Percentiles rank a stretch among this genome's conserved stretches.
phyloP scores from a whole-genome alignment of 2,113 vertebrate genomes.

The Chloebia gouldiae region DNA sequence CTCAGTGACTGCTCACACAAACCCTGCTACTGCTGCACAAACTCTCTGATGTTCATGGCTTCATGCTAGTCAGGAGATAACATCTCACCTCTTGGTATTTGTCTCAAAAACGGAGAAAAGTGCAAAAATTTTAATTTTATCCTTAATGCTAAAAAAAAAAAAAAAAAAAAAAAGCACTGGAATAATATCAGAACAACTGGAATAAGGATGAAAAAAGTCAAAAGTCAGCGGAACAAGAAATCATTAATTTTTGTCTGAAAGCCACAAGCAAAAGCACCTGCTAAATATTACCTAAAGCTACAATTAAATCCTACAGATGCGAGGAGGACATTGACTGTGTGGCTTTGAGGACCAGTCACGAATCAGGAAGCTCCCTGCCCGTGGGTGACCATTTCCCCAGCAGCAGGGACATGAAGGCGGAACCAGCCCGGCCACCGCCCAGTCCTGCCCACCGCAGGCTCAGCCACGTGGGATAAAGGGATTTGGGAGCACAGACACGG shows the following conservation, averaged over 20 bases:
- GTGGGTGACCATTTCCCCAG: background rate
- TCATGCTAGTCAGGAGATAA: background rate
- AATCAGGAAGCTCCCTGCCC: background rate
- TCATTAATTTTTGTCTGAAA: background rate
- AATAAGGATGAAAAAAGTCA: background rate
- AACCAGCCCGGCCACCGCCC: background rate
- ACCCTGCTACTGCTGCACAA: background rate
- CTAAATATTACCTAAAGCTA: background rate
- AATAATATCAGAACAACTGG: background rate
- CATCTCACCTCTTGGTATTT: background rate
- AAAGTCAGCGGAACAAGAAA: background rate
- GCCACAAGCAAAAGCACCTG: background rate
- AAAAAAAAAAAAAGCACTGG: background rate
- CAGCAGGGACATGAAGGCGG: rapidly evolving
- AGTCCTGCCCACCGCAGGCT: background rate
- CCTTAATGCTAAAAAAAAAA: background rate
- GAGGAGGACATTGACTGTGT: background rate
- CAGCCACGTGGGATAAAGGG: background rate
- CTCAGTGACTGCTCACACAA: background rate
- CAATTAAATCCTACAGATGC: background rate
- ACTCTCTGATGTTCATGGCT: background rate
- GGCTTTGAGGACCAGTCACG: background rate
- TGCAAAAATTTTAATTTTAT: background rate
- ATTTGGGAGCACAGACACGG: background rate
- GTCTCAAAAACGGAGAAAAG: background rate